phyloP scores from a whole-genome alignment of 2,797 vertebrate species.

The Allobates femoralis region DNA sequence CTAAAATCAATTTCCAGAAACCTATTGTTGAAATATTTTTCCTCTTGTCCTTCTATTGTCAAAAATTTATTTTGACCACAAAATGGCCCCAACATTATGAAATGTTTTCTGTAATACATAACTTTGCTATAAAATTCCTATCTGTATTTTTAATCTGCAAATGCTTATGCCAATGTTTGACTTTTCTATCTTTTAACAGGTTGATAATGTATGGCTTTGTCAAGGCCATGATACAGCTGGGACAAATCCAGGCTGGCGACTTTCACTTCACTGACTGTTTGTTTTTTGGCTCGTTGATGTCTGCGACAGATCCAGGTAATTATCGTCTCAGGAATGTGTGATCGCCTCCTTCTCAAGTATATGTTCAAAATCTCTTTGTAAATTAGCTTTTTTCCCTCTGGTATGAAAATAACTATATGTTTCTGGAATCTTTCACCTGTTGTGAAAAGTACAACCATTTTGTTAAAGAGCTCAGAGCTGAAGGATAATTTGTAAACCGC shows the following conservation, averaged over 20 bases:
- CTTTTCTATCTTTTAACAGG: conserved; percentile 72
- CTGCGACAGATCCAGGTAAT: conserved; percentile 88
- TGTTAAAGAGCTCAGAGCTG: conserved; percentile 25
- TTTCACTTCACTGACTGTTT: conserved; percentile 86
- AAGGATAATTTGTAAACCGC: conserved; percentile 26
- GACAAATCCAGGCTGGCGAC: conserved; percentile 75
- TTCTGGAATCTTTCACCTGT: conserved; percentile 13
- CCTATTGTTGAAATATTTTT: background rate
- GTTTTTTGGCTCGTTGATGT: conserved; percentile 87
- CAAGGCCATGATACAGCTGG: conserved; percentile 77
- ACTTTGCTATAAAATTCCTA: background rate
- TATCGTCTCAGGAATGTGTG: conserved; percentile 50
- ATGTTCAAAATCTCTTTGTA: background rate
- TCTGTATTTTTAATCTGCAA: background rate
- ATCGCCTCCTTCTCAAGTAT: conserved; percentile 30
- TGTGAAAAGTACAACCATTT: background rate
- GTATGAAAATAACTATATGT: conserved; percentile 9
- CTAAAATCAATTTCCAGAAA: background rate
- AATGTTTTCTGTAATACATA: background rate
- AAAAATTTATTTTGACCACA: background rate
- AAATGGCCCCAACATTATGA: background rate
- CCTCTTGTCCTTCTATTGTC: background rate
- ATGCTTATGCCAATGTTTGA: conserved; percentile 35
- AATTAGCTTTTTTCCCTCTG: background rate
- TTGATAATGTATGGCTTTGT: conserved; percentile 85